phyloP scores from a whole-genome alignment of 2,888 invertebrate genomes.

The Acrobeloides nanus region DNA sequence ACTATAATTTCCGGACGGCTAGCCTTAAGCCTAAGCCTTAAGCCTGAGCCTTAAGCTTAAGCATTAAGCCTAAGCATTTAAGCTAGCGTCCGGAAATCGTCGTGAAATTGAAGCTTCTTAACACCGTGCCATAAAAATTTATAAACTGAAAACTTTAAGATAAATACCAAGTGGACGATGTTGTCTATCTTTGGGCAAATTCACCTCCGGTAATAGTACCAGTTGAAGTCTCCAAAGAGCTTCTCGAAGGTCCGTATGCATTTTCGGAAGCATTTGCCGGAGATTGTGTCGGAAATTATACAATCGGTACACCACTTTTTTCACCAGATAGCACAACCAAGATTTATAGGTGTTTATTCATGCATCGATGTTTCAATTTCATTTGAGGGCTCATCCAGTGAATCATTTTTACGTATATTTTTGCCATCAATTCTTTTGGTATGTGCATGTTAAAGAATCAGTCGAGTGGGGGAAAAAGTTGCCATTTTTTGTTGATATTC shows the following conservation, averaged over 20 bases:
- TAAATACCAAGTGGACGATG: slow-evolving; percentile 40
- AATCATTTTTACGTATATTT: slow-evolving; percentile 33
- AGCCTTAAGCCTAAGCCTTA: too few species aligned
- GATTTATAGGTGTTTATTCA: slow-evolving; percentile 30
- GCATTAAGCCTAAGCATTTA: too few species aligned
- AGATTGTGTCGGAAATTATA: slow-evolving; percentile 50
- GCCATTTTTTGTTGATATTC: too few species aligned
- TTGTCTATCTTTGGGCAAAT: slow-evolving; percentile 51
- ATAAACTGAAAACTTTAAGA: too few species aligned
- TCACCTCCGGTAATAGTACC: slow-evolving; percentile 48
- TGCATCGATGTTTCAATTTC: slow-evolving; percentile 45
- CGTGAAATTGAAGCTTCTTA: too few species aligned
- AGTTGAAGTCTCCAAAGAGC: slow-evolving; percentile 41
- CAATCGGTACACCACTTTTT: slow-evolving; percentile 35
- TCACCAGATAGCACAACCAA: too few species aligned
- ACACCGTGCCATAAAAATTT: too few species aligned
- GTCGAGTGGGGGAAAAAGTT: too few species aligned
- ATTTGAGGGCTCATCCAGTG: slow-evolving; percentile 29
- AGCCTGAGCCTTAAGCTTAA: too few species aligned
- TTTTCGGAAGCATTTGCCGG: slow-evolving; percentile 34
- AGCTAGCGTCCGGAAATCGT: too few species aligned
- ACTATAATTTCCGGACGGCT: too few species aligned
- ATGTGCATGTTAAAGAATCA: too few species aligned
- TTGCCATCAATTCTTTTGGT: slow-evolving; percentile 37
- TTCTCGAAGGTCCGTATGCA: slow-evolving; percentile 29